Evolutionary conservation across 2,888 invertebrate species (phyloP).

Genomic region (Gasteruption jaculator): DNA sequence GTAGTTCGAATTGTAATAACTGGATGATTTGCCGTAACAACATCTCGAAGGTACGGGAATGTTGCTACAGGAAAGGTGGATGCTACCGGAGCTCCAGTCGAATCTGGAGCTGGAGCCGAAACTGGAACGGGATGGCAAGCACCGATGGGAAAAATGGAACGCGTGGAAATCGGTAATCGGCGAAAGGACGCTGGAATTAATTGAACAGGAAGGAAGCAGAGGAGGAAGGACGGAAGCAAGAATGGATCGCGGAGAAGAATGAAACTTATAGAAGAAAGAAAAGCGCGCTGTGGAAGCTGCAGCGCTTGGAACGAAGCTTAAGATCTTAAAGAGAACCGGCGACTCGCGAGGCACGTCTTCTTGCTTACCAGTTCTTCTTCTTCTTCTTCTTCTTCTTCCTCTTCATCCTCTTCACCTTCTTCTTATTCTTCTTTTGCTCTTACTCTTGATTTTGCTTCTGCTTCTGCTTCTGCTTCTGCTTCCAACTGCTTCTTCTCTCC

Average conservation of each 20-base stretch:
- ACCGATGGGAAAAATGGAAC: too few species aligned
- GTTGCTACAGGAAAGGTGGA: too few species aligned
- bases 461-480: constrained; percentile 15
- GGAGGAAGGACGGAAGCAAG: constrained; percentile 17
- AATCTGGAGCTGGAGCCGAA: too few species aligned
- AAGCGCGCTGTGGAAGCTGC: constrained; percentile 35
- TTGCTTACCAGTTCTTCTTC: constrained; percentile 24
- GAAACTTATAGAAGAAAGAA: constrained; percentile 31
- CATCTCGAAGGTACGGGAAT: too few species aligned
- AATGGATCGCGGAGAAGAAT: constrained; percentile 13
- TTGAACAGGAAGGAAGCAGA: constrained; percentile 19
- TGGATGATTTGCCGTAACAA: too few species aligned
- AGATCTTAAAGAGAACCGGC: constrained; percentile 46
- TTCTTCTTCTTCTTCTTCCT: constrained; percentile 26
- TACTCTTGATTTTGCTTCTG: constrained; percentile 17
- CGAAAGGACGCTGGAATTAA: constrained; percentile 11
- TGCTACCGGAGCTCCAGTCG: too few species aligned
- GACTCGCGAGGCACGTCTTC: constrained; percentile 41
- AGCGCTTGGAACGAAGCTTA: constrained; percentile 43
- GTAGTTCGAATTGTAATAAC: too few species aligned
- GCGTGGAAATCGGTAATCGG: too few species aligned
- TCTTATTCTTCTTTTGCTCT: constrained; percentile 24
- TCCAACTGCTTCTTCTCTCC: constrained; percentile 15
- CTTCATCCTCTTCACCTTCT: constrained; percentile 24
- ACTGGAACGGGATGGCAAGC: too few species aligned